A percentile compares a stretch with the other conserved stretches of the same genome.
Conservation (phyloP, 2,888 invertebrate genomes). For the Poecilobothrus nobilitatus region DNA sequence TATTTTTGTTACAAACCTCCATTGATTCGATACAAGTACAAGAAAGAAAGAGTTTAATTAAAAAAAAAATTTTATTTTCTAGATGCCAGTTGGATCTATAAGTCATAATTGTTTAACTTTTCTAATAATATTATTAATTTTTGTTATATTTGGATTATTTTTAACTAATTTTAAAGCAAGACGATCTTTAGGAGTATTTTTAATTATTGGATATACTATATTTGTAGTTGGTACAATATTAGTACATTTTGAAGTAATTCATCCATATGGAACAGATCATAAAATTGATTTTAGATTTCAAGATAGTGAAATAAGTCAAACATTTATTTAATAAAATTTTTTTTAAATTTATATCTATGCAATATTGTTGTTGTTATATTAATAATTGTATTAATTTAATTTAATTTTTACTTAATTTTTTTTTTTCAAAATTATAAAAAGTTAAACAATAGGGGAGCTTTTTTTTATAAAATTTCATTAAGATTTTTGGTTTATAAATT, state of each 20-base stretch:
- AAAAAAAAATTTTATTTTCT: background rate
- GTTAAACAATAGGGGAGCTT: too few species aligned
- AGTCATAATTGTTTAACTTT: conserved; percentile 30
- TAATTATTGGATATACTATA: background rate
- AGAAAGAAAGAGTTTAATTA: too few species aligned
- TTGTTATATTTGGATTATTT: background rate
- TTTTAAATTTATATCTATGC: too few species aligned
- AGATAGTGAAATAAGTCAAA: too few species aligned
- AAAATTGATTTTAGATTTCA: background rate
- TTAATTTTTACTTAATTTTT: too few species aligned
- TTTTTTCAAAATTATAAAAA: too few species aligned
- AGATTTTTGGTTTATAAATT: too few species aligned
- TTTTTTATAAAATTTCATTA: too few species aligned
- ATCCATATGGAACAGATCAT: conserved; percentile 11
- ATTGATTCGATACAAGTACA: too few species aligned
- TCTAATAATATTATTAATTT: conserved; percentile 22
- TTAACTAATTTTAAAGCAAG: conserved; percentile 7
- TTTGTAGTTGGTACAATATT: background rate
- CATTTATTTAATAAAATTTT: too few species aligned
- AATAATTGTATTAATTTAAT: too few species aligned
- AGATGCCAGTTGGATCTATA: conserved; percentile 27
- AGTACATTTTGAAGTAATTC: background rate
- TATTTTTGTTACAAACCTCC: background rate
- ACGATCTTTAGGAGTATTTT: background rate
- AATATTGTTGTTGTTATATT: too few species aligned